Conservation (phyloP, 2,113 vertebrate genomes). For the Nerophis ophidion region DNA sequence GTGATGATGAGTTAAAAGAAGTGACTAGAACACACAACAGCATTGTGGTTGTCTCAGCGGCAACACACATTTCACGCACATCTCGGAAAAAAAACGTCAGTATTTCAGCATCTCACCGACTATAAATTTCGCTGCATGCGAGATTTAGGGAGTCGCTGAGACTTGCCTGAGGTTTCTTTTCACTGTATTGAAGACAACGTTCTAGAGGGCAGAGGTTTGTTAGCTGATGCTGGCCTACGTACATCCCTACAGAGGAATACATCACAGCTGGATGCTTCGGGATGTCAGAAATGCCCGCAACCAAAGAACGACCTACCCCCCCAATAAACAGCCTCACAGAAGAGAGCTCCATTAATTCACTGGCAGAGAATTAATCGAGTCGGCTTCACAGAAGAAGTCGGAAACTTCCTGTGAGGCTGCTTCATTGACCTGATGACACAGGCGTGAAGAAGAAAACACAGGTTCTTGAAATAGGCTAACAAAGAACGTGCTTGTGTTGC, state of each 20-base stretch:
- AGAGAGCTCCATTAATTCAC: slow-evolving; percentile 6
- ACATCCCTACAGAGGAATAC: slow-evolving; percentile 34
- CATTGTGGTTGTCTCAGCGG: slow-evolving; percentile 45
- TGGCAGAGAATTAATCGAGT: not conserved
- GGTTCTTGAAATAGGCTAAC: slow-evolving; percentile 21
- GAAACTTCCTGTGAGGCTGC: slow-evolving; percentile 56
- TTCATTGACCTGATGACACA: slow-evolving; percentile 38
- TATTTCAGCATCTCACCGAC: slow-evolving; percentile 36
- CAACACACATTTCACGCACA: slow-evolving; percentile 51
- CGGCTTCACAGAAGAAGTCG: not conserved
- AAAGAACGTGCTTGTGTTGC: slow-evolving; percentile 36
- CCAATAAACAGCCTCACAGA: slow-evolving; percentile 58
- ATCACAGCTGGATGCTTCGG: slow-evolving; percentile 43
- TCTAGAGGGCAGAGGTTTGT: not conserved
- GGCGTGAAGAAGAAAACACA: slow-evolving; percentile 33
- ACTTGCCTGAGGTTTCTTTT: slow-evolving; percentile 55
- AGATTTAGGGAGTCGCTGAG: slow-evolving; percentile 51
- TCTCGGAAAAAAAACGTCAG: slow-evolving; percentile 57
- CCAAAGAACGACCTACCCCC: slow-evolving; percentile 35
- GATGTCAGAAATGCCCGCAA: slow-evolving; percentile 50
- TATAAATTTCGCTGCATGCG: slow-evolving; percentile 42
- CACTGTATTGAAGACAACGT: slow-evolving; percentile 26
- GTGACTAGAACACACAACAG: slow-evolving; percentile 54
- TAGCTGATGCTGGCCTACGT: slow-evolving; percentile 3
- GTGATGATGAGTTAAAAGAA: slow-evolving; percentile 54